Evolutionary conservation across 2,888 invertebrate genomes (phyloP), one percentile per base, ranked within the genome.

Genomic region (Caenorhabditis sp.): DNA sequence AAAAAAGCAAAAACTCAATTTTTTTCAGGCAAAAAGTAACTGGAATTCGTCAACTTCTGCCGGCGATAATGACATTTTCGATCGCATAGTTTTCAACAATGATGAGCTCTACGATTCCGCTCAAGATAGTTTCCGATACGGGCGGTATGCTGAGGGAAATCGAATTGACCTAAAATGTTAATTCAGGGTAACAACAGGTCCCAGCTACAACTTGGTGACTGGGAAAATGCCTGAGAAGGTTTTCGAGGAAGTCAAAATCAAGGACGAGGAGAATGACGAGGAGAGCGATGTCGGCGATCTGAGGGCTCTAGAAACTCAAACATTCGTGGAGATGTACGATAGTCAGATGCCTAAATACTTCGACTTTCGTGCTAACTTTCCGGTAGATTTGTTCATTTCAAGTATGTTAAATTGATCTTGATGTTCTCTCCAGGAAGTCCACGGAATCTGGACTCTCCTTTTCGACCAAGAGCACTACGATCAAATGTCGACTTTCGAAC

Each of bases 281-380:
- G 68, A 82, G 5, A 56, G 47, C 8, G 82, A 82, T 35, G 54
- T 69, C 19, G 77, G 54, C 16, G 72, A 72, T 44, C 2, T 49
- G 8, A 56, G 26, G 66, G 64, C 7, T 35, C 26, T 49, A 58
- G 66, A n/a, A 59, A 75, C 16, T 22, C 5, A 6, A 47, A 54
- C 0, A 10, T 81, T 81, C 64, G 22, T 44, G 5, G 49, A 72
- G 22, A 5, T 64, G 22, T 82, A 77, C 22, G 63, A 82, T 0
- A 63, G 41, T 41, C 77, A 82, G 47, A 82, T 82, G 82, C 82
- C 82, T 2, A 77, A 69, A 19, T 82, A 38, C 22, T 82, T 82
- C 31, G 69, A 82, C 4, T 77, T 77, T 31, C 68, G 77, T 12
- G 35, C 28, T n/a, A 3, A 31, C 1, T 82, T 82, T 28, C 77